Evolutionary conservation across 2,113 vertebrate species (phyloP).

Genomic region (Psittacus erithacus): DNA sequence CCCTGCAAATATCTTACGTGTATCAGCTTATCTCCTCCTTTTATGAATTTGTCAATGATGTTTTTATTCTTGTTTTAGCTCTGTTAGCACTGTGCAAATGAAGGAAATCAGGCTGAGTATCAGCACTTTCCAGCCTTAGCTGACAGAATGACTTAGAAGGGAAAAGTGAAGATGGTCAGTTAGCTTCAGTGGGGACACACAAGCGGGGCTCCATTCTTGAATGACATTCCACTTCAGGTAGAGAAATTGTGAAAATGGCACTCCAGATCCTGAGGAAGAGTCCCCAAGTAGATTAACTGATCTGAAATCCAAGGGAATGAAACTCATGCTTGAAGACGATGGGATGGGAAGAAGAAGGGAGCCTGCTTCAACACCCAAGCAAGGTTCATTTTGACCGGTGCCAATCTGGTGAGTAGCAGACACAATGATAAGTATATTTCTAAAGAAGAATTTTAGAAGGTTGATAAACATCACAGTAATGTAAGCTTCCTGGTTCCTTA

Average conservation of each 20-base stretch:
- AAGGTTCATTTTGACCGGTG: background rate
- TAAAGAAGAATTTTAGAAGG: background rate
- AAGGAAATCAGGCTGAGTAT: background rate
- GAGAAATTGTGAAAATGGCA: background rate
- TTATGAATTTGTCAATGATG: background rate
- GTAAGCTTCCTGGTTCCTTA: slow-evolving; percentile 1
- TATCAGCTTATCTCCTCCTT: background rate
- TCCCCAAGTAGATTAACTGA: background rate
- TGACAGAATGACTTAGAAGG: background rate
- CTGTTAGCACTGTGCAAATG: background rate
- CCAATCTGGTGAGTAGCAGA: background rate
- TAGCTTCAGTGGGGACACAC: background rate
- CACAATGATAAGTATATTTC: background rate
- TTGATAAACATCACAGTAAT: background rate
- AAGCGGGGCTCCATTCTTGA: background rate
- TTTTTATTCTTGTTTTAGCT: background rate
- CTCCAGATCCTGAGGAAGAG: background rate
- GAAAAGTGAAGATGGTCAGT: background rate
- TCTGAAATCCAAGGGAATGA: background rate
- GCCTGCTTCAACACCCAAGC: background rate
- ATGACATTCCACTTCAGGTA: background rate
- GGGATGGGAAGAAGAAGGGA: background rate
- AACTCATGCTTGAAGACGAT: background rate
- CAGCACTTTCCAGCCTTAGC: background rate
- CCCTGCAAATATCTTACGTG: background rate